phyloP scores from a whole-genome alignment of 2,797 vertebrate genomes.

The Acomys russatus region DNA sequence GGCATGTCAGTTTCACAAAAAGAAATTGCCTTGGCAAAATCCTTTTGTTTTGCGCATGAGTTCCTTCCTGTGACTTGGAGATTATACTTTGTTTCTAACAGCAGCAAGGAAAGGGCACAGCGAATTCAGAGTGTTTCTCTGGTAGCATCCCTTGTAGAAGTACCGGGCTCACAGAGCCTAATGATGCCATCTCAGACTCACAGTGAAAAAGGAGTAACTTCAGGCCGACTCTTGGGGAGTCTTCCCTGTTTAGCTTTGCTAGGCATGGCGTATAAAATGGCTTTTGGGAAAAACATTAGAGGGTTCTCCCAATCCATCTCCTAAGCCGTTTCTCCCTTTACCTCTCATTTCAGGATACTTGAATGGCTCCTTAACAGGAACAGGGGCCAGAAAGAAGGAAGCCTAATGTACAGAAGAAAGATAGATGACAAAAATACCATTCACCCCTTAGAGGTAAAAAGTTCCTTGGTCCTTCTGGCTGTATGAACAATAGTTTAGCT shows the following conservation, averaged over 20 bases:
- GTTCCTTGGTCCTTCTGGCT: slow-evolving; percentile 85
- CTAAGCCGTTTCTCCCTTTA: slow-evolving; percentile 86
- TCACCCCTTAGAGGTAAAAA: slow-evolving; percentile 76
- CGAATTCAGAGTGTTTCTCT: neutral
- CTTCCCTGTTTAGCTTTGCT: slow-evolving; percentile 85
- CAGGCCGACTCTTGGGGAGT: slow-evolving; percentile 84
- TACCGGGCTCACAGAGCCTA: slow-evolving; percentile 48
- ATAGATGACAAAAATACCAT: slow-evolving; percentile 75
- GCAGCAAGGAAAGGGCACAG: slow-evolving; percentile 16
- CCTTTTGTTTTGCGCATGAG: neutral
- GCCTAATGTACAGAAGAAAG: neutral
- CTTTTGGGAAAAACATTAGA: slow-evolving; percentile 85
- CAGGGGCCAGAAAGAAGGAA: slow-evolving; percentile 41
- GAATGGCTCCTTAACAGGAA: slow-evolving; percentile 86
- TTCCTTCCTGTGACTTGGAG: neutral
- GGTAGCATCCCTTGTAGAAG: slow-evolving; percentile 63
- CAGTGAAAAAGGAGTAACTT: slow-evolving; percentile 78
- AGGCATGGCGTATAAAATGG: slow-evolving; percentile 86
- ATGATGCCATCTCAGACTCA: slow-evolving; percentile 73
- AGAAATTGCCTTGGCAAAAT: neutral
- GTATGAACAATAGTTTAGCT: slow-evolving; percentile 86
- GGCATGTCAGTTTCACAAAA: neutral
- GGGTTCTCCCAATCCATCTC: slow-evolving; percentile 69
- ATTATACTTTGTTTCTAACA: neutral
- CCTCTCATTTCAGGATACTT: slow-evolving; percentile 86